Conservation (phyloP, 1,140 invertebrate species). For the Drosophila fuyamai region DNA sequence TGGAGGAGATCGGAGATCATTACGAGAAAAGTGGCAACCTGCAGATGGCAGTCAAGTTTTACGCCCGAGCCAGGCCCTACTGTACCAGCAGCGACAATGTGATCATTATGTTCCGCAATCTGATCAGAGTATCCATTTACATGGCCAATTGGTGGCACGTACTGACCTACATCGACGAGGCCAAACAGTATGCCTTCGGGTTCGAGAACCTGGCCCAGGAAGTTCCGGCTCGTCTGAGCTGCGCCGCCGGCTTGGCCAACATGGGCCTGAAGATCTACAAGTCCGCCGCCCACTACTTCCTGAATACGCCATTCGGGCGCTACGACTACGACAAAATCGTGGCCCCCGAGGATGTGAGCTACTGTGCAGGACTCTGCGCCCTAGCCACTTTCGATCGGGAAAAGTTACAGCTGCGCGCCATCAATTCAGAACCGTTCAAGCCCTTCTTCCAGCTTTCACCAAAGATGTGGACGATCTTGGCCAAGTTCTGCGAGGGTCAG, state of each 20-base stretch:
- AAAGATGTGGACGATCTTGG: conserved; percentile 37
- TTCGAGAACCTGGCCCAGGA: conserved; percentile 27
- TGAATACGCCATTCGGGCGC: conserved; percentile 30
- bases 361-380: conserved; percentile 55
- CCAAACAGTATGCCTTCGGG: conserved; percentile 59
- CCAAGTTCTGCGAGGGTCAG: conserved; percentile 29
- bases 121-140: conserved; percentile 64
- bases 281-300: conserved; percentile 55
- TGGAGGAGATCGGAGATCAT: conserved; percentile 70
- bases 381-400: conserved; percentile 54
- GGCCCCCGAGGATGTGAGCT: conserved; percentile 52
- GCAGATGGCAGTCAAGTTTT: conserved; percentile 61
- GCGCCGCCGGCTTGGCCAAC: conserved; percentile 60
- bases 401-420: conserved; percentile 10
- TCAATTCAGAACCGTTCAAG: conserved; percentile 41
- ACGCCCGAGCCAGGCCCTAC: conserved; percentile 57
- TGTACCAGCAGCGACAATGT: conserved; percentile 69
- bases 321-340: conserved; percentile 66
- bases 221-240: conserved; percentile 51
- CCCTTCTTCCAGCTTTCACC: conserved; percentile 49
- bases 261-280: conserved; percentile 63
- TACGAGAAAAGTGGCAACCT: conserved; percentile 63
- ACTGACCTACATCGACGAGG: conserved; percentile 68
- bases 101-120: conserved; percentile 60
- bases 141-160: conserved; percentile 74